Evolutionary conservation across 2,113 vertebrate species (phyloP).

Genomic region (Ctenomys sociabilis): DNA sequence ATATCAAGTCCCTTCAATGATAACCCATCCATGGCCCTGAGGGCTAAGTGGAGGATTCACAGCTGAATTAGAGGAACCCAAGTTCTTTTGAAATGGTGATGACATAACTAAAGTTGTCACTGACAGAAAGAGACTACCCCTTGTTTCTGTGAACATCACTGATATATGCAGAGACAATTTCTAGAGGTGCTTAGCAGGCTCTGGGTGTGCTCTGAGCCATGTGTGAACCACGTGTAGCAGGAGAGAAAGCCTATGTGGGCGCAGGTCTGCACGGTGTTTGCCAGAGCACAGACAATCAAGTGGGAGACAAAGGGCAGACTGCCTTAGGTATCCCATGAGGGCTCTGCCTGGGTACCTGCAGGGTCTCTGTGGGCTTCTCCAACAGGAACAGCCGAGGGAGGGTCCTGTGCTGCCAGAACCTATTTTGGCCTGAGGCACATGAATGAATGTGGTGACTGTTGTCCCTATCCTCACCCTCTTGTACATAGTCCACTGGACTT

Average conservation of each 20-base stretch:
- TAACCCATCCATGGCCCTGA: no score
- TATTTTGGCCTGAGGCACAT: neutral
- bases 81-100: neutral
- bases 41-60: neutral
- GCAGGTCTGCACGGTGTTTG: neutral
- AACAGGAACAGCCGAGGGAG: neutral
- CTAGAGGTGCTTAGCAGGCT: neutral
- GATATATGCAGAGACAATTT: neutral
- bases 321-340: neutral
- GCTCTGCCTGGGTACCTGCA: no score
- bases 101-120: neutral
- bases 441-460: neutral
- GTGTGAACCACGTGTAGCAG: neutral
- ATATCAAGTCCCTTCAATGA: neutral
- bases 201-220: no score
- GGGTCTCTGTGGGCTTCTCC: neutral
- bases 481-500: neutral
- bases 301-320: fast-evolving
- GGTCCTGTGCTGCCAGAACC: neutral
- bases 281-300: neutral
- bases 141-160: neutral
- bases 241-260: neutral
- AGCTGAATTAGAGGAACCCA: neutral
- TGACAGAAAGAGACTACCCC: neutral
- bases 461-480: no score